These are phyloP conservation scores for Steatornis caripensis DNA, from an alignment of 2,113 vertebrate species.

Conservation along the genomic window DNA sequence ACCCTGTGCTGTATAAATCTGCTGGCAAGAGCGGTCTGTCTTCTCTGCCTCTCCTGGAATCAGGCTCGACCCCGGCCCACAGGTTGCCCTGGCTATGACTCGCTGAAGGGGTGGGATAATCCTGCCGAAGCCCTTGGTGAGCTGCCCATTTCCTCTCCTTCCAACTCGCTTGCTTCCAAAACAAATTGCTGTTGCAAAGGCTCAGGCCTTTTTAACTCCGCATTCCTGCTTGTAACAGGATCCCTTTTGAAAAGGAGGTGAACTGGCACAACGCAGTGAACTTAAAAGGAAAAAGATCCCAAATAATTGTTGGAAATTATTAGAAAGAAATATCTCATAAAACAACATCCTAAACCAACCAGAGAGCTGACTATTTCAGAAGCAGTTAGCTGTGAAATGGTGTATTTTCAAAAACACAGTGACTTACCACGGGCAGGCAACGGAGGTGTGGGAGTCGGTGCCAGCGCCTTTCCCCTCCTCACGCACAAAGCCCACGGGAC, in stretches of 20 bases:
- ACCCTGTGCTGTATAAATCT: not conserved
- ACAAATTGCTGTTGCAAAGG: conserved; percentile 52
- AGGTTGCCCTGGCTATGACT: not conserved
- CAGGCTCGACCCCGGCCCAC: not conserved
- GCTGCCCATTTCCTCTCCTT: conserved; percentile 43
- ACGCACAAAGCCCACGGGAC: not conserved
- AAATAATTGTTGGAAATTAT: conserved; percentile 10
- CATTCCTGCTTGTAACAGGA: conserved; percentile 18
- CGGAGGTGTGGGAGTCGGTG: not conserved
- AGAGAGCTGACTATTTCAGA: not conserved
- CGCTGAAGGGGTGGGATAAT: conserved; percentile 23
- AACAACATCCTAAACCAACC: not conserved
- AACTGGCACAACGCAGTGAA: not conserved
- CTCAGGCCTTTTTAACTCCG: conserved; percentile 9
- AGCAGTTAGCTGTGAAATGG: not conserved
- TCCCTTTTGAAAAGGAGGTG: not conserved
- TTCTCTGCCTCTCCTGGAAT: not conserved
- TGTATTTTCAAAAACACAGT: not conserved
- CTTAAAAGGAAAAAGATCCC: not conserved
- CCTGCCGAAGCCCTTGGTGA: conserved; percentile 16
- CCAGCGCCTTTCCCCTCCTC: not conserved
- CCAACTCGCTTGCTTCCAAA: conserved; percentile 30
- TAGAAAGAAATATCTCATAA: not conserved
- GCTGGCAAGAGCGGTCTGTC: not conserved
- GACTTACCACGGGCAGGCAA: not conserved